Conservation (phyloP, 2,113 vertebrate genomes). For the Patagioenas fasciata region DNA sequence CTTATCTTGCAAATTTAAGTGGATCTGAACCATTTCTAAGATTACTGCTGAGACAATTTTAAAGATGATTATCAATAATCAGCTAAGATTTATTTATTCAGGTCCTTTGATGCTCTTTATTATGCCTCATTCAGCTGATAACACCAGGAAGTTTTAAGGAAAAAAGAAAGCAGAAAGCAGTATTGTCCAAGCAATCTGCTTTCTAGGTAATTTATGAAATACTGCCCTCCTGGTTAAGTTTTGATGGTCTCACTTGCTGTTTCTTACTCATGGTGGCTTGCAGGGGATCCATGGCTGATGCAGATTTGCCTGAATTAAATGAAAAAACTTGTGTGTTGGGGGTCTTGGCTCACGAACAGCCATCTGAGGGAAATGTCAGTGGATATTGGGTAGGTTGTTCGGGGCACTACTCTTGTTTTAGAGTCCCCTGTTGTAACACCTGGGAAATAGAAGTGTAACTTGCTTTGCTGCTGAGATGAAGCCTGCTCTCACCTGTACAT, state of each 20-base stretch:
- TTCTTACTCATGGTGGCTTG: background rate
- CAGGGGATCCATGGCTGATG: background rate
- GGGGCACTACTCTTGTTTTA: background rate
- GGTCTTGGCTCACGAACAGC: accelerated
- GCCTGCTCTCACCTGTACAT: background rate
- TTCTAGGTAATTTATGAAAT: background rate
- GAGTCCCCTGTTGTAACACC: too few relatives aligned
- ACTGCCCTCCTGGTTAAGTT: background rate
- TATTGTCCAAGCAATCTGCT: background rate
- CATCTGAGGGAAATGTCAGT: background rate
- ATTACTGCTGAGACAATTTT: background rate
- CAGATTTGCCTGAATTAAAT: background rate
- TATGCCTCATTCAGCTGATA: background rate
- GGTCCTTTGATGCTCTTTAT: background rate
- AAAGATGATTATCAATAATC: background rate
- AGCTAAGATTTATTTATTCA: background rate
- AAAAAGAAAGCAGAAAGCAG: background rate
- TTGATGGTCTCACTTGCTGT: background rate
- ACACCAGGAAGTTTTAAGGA: background rate
- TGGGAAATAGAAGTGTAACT: background rate
- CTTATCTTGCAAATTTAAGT: background rate
- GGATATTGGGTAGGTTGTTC: background rate
- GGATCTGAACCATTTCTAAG: background rate
- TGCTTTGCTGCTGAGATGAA: background rate
- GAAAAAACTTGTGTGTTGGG: background rate